These are phyloP conservation scores for pig (Sus scrofa) DNA, from an alignment of 2,113 vertebrate genomes.

Conservation along the genomic window DNA sequence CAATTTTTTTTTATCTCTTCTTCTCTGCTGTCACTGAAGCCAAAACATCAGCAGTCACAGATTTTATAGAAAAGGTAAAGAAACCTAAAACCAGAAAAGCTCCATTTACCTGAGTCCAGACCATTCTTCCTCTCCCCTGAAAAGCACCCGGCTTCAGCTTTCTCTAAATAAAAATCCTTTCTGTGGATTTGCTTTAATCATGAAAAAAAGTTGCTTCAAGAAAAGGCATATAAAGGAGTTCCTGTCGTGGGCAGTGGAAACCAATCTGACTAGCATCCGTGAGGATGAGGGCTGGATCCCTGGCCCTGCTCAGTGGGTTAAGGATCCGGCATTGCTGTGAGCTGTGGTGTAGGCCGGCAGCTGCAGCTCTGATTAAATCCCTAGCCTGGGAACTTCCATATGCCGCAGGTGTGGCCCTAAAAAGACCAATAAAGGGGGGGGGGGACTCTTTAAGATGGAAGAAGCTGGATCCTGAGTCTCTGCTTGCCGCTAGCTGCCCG, in stretches of 20 bases:
- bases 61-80: background rate
- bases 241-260: too few species aligned
- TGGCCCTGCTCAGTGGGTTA: too few species aligned
- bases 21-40: background rate
- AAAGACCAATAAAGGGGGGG: too few species aligned
- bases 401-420: too few species aligned
- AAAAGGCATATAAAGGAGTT: background rate
- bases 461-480: background rate
- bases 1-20: background rate
- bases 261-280: too few species aligned
- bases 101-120: background rate
- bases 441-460: background rate
- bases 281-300: too few species aligned
- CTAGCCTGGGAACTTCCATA: too few species aligned
- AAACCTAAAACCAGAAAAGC: background rate
- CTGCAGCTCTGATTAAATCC: too few species aligned
- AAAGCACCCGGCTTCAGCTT: background rate
- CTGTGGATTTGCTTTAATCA: background rate
- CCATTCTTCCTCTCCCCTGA: background rate
- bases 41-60: background rate
- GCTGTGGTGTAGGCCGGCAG: too few species aligned
- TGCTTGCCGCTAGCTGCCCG: background rate
- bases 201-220: constrained; percentile 39
- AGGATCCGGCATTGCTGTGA: too few species aligned
- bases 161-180: background rate